Base-by-base conservation (phyloP, 30 jellyfish, hydroid and myxozoan genomes). In the Hydractinia echinata region DNA sequence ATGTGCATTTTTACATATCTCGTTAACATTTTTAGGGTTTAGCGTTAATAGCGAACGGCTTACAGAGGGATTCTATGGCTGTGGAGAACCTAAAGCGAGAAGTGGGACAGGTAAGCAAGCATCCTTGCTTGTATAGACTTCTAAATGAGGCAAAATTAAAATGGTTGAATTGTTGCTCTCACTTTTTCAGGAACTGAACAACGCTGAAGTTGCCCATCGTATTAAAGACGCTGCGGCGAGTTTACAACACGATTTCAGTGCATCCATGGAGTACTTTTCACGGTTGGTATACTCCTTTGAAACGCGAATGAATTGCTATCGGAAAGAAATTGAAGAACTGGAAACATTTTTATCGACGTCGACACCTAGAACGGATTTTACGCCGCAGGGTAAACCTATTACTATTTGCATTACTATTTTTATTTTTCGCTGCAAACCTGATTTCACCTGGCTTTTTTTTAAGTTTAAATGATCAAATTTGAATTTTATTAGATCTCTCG, bases 311-410 rank as follows among this genome's bases (percentile, higher is more conserved):
- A 90, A 73, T 20, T 10, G 60, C 9, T 90, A 77, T 80, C 86
- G 92, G 19, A 87, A 90, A 71, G 94, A 90, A 69, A 48, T 90
- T 14, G 97, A 90, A 67, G 97, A 90, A 72, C 88, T 90, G 48
- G 97, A 90, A 74, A 66, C 61, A 58, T 90, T 84, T 74, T 77
- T 90, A 18, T 73, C 95, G 6, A 55, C 95, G 4, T 71, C 95
- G 10, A 61, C 97, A 39, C 86, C 88, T 7, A 51, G 66, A 10
- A 76, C 81, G 30, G 78, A 85, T 54, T 89, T 89, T 66, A 84
- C 87, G 18, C 96, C 96, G 6, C 96, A 89, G 84, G 96, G 96
- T 89, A 51, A 16, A 10, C 71, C 49, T 58, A 11, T 13, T 58
- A 16, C 3, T 13, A 11, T 11, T 58, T 58, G 69, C 3, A 0